These are phyloP conservation scores for Sebastes kiyomatsui DNA, from an alignment of 2,797 vertebrate genomes.

Conservation along the genomic window DNA sequence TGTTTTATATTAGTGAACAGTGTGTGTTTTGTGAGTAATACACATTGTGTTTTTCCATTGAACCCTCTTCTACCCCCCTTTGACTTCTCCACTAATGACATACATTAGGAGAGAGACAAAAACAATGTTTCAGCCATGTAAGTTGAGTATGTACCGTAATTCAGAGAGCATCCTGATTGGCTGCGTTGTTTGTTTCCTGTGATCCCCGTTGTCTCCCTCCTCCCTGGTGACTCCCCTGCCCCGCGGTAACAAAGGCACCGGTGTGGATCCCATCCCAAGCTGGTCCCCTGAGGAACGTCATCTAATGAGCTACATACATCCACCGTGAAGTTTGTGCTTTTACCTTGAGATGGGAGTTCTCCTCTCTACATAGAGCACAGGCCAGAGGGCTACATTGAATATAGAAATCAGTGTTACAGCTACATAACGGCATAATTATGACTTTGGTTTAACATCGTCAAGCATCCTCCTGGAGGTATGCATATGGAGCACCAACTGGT, in stretches of 20 bases:
- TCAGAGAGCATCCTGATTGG: constrained; percentile 61
- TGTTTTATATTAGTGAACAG: background rate
- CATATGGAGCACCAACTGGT: constrained; percentile 37
- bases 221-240: constrained; percentile 61
- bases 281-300: constrained; percentile 54
- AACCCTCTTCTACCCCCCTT: constrained; percentile 29
- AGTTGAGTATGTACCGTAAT: constrained; percentile 44
- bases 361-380: background rate
- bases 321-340: constrained; percentile 53
- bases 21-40: background rate
- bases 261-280: constrained; percentile 54
- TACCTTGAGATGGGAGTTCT: constrained; percentile 61
- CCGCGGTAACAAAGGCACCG: constrained; percentile 61
- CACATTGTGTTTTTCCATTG: constrained; percentile 22
- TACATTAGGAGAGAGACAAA: constrained; percentile 36
- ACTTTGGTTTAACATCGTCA: constrained; percentile 40
- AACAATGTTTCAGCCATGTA: constrained; percentile 46
- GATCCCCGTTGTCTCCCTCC: constrained; percentile 51
- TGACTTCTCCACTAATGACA: constrained; percentile 52
- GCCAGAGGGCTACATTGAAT: constrained; percentile 42
- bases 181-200: constrained; percentile 65
- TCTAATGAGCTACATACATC: constrained; percentile 73
- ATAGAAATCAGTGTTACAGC: constrained; percentile 35
- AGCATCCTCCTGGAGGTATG: constrained; percentile 31
- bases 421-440: constrained; percentile 40